These are phyloP conservation scores for Drosophila athabasca DNA, from an alignment of 1,140 invertebrate genomes.

Conservation along the genomic window DNA sequence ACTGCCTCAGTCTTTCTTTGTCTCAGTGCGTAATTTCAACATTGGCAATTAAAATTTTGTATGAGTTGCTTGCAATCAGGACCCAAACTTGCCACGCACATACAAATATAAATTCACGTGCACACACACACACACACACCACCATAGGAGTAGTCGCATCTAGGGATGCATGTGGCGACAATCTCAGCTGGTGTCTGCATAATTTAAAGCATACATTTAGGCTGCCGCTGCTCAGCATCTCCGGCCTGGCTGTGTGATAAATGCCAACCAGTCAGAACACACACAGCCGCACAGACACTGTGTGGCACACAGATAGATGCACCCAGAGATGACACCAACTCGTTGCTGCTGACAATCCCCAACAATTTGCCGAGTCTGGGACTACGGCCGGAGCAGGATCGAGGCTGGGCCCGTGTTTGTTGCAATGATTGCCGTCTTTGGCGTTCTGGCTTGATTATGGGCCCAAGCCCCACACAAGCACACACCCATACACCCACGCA, in stretches of 20 bases:
- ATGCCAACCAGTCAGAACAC: slow-evolving; percentile 57
- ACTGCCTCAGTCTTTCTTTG: slow-evolving; percentile 36
- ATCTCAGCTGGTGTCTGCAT: slow-evolving; percentile 81
- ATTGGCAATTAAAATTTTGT: slow-evolving; percentile 82
- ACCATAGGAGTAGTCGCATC: slow-evolving; percentile 19
- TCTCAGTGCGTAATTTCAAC: slow-evolving; percentile 73
- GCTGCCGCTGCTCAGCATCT: slow-evolving; percentile 53
- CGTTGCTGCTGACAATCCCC: slow-evolving; percentile 63
- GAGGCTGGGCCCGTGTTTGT: slow-evolving; percentile 34
- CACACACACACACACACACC: slow-evolving; percentile 31
- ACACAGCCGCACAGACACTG: slow-evolving; percentile 2
- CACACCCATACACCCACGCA: neutral
- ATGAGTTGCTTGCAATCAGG: slow-evolving; percentile 81
- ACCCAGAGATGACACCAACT: slow-evolving; percentile 26
- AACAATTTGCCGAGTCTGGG: slow-evolving; percentile 60
- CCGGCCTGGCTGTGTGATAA: slow-evolving; percentile 72
- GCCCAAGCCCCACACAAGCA: slow-evolving; percentile 22
- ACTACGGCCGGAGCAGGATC: too few relatives aligned
- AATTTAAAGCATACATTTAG: slow-evolving; percentile 82
- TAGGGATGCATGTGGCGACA: slow-evolving; percentile 50
- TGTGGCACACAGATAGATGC: slow-evolving; percentile 2
- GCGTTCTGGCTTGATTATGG: slow-evolving; percentile 58
- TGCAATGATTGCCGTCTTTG: slow-evolving; percentile 65
- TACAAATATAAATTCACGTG: slow-evolving; percentile 42
- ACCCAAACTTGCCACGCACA: slow-evolving; percentile 67